A percentile compares a stretch with the other conserved stretches of the same genome.
phyloP scores from a whole-genome alignment of 2,888 invertebrate species.

The Nezara viridula region DNA sequence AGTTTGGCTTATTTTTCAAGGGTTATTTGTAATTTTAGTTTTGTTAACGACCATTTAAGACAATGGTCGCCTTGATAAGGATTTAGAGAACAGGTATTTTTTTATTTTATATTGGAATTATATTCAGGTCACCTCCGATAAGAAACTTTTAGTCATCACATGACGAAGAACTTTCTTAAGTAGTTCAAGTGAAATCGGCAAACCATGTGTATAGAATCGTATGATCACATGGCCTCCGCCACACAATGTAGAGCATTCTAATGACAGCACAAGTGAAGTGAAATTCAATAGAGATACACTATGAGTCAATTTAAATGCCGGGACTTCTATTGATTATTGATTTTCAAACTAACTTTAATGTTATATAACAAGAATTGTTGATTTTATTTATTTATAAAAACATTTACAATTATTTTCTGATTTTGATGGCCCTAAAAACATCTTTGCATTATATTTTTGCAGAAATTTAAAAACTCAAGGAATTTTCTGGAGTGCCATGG shows the following conservation, averaged over 20 bases:
- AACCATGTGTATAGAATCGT: neutral
- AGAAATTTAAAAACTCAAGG: constrained; percentile 47
- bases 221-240: neutral
- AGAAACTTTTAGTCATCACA: neutral
- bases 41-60: too few species aligned
- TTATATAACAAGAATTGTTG: neutral
- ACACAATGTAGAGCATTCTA: neutral
- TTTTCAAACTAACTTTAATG: neutral
- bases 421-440: too few species aligned
- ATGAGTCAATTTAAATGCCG: neutral
- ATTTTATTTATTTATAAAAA: too few species aligned
- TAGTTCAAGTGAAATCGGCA: neutral
- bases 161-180: neutral
- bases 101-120: neutral
- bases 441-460: neutral
- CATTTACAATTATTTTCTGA: too few species aligned
- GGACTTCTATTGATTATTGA: neutral
- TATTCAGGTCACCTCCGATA: neutral
- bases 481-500: constrained; percentile 77
- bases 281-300: neutral
- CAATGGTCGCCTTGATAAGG: too few species aligned
- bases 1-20: too few species aligned
- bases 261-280: neutral
- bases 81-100: too few species aligned
- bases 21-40: too few species aligned